Percentiles rank a stretch among this genome's conserved stretches.
phyloP scores from a whole-genome alignment of 2,888 invertebrate genomes.

The Volucella inflata region DNA sequence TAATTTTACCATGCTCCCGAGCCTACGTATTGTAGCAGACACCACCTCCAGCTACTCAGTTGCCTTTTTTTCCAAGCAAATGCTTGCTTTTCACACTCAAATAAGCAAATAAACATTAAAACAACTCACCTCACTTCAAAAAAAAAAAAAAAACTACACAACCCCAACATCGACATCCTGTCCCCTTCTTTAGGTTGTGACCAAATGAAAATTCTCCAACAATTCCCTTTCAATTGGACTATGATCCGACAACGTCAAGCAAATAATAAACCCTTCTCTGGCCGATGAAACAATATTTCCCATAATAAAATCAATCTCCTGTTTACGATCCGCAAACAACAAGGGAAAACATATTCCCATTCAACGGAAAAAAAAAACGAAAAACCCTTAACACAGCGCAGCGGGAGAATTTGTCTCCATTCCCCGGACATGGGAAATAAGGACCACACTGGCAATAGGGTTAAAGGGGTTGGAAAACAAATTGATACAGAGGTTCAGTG shows the following conservation, averaged over 20 bases:
- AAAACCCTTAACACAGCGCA: slow-evolving; percentile 31
- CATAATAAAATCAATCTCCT: slow-evolving; percentile 75
- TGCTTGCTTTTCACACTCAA: slow-evolving; percentile 67
- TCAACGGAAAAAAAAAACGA: slow-evolving; percentile 18
- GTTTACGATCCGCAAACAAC: slow-evolving; percentile 74
- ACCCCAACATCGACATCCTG: slow-evolving; percentile 1
- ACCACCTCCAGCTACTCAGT: background rate
- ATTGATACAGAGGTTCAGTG: slow-evolving; percentile 59
- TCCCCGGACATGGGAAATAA: slow-evolving; percentile 37
- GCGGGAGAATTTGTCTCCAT: slow-evolving; percentile 39
- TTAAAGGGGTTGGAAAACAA: slow-evolving; percentile 44
- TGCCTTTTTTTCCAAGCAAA: slow-evolving; percentile 41
- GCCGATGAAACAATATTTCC: slow-evolving; percentile 72
- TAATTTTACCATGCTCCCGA: slow-evolving; percentile 37
- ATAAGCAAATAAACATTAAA: slow-evolving; percentile 74
- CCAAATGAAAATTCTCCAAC: slow-evolving; percentile 39
- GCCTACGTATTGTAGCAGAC: slow-evolving; percentile 18
- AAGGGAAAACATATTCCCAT: slow-evolving; percentile 61
- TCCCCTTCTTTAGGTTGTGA: slow-evolving; percentile 1
- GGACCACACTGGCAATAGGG: slow-evolving; percentile 11
- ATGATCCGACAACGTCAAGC: slow-evolving; percentile 51
- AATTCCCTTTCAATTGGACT: slow-evolving; percentile 60
- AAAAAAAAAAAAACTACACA: slow-evolving; percentile 1
- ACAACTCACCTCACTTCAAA: slow-evolving; percentile 32
- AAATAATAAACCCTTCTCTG: slow-evolving; percentile 66